These are phyloP conservation scores for Periparus ater DNA, from an alignment of 2,797 vertebrate species.

Conservation along the genomic window DNA sequence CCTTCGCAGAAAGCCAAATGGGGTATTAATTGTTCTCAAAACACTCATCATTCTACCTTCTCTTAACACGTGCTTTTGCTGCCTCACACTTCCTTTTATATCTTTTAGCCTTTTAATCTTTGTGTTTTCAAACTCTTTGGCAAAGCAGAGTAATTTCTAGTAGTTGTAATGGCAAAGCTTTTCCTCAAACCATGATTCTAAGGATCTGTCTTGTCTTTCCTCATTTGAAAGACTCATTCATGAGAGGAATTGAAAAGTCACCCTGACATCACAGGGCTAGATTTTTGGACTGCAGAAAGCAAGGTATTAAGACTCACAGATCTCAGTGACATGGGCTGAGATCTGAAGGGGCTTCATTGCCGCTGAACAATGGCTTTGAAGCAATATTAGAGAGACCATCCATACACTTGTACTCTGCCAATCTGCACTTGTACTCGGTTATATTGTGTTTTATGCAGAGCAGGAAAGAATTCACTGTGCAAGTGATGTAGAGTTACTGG, in stretches of 20 bases:
- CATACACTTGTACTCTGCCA: not conserved
- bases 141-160: not conserved
- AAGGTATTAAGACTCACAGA: not conserved
- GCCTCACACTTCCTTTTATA: not conserved
- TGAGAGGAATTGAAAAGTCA: not conserved
- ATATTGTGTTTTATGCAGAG: not conserved
- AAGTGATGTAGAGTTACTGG: not conserved
- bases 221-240: not conserved
- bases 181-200: not conserved
- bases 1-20: not conserved
- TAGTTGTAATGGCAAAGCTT: not conserved
- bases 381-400: not conserved
- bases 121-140: not conserved
- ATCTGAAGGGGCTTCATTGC: not conserved
- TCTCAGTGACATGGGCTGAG: not conserved
- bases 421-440: not conserved
- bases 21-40: not conserved
- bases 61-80: not conserved
- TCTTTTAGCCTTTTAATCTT: not conserved
- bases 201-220: not conserved
- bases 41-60: not conserved
- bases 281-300: not conserved
- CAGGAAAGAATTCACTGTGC: not conserved
- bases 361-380: not conserved
- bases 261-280: not conserved